Base-by-base conservation (phyloP, 2,888 invertebrate genomes). In the Apamea epomidion region DNA sequence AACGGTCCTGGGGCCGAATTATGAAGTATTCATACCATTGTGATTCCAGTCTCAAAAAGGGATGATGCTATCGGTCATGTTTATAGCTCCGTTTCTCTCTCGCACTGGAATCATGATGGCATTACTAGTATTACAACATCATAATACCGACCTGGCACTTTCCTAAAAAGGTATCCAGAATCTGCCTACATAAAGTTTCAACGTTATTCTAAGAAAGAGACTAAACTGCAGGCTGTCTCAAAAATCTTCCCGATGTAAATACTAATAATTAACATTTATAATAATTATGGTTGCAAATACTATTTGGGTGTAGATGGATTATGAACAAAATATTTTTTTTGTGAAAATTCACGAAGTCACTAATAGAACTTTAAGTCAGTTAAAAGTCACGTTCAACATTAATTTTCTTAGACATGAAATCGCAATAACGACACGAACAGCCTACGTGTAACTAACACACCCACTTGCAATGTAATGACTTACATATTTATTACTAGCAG, bases 381-480 rank as follows among this genome's bases (percentile, higher is more conserved):
- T 62, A 54, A 84, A 71, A 76, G 76, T 74, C 83, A 83, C 83
- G 78, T 67, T 62, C 32, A 62, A 71, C 51, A 71, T 83, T 71
- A 74, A 83, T 83, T 82, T 83, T 67, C 25, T 71, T 14, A 62
- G 65, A 54, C 82, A 54, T 71, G 62, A 65, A 74, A 78, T 60
- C n/a, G 29, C 37, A 64, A 74, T 25, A 74, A 60, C 18, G 29
- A 64, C 72, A 48, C 45, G 69, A 81, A 70, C 60, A 37, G 45
- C 51, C 45, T 32, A 74, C 45, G 48, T 82, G 65, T 67, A 74
- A 71, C 45, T 8, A 67, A 62, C 54, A 78, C 78, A 70, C 83
- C 83, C 37, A 74, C 51, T 3, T 6, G 8, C 2, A 18, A 70
- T 82, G 32, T 82, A 74, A 82, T 78, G 67, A 67, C 70, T 82